phyloP scores from a whole-genome alignment of 2,888 invertebrate genomes.

The Orthosia gracilis region DNA sequence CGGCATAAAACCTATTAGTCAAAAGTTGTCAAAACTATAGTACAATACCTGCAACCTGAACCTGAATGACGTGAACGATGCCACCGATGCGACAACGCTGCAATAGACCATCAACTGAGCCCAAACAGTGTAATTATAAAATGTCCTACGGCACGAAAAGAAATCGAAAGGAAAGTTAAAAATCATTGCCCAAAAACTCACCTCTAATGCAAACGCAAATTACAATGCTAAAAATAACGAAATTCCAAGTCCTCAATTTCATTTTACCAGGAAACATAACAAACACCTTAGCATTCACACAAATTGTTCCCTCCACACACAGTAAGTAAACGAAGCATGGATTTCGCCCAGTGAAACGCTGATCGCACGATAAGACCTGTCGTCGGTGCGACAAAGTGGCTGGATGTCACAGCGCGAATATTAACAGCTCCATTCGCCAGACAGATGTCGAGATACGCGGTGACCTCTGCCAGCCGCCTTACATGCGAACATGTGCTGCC shows the following conservation, averaged over 20 bases:
- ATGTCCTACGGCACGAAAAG: too few species aligned
- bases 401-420: conserved; percentile 73
- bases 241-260: not conserved
- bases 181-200: not conserved
- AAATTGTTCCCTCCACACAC: conserved; percentile 23
- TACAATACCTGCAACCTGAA: too few species aligned
- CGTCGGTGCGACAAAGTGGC: conserved; percentile 72
- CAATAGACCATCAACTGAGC: too few species aligned
- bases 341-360: conserved; percentile 73
- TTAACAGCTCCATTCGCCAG: conserved; percentile 77
- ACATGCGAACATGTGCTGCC: conserved; percentile 46
- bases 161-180: too few species aligned
- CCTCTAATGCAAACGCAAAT: not conserved
- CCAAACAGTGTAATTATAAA: too few species aligned
- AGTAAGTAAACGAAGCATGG: conserved; percentile 32
- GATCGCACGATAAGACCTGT: conserved; percentile 66
- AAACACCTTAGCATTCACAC: conserved; percentile 13
- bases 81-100: too few species aligned
- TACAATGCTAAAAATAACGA: not conserved
- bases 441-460: conserved; percentile 73
- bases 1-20: too few species aligned
- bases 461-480: conserved; percentile 57
- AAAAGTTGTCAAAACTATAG: too few species aligned
- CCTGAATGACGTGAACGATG: too few species aligned
- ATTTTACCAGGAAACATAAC: not conserved